Conservation (phyloP, 2,888 invertebrate genomes). For the Automeris io region DNA sequence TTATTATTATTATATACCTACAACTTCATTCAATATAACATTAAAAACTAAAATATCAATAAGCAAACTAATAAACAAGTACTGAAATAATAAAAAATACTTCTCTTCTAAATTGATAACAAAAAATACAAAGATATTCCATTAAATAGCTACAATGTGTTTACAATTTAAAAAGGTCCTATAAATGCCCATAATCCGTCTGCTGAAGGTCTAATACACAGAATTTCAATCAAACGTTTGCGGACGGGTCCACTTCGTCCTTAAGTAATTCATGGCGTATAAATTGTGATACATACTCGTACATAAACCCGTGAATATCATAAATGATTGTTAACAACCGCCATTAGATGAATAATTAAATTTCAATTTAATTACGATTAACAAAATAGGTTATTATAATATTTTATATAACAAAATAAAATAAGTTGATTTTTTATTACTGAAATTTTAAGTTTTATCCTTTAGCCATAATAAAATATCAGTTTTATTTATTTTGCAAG, state of each 20-base stretch:
- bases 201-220: background rate
- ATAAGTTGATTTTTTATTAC: too few relatives aligned
- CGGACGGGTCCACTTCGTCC: conserved; percentile 23
- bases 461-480: too few relatives aligned
- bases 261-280: conserved; percentile 35
- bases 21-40: too few relatives aligned
- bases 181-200: background rate
- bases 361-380: too few relatives aligned
- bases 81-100: background rate
- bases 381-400: too few relatives aligned
- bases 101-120: background rate
- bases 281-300: conserved; percentile 22
- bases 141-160: background rate
- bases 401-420: too few relatives aligned
- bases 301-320: conserved; percentile 28
- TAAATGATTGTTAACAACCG: conserved; percentile 26
- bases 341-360: conserved; percentile 23
- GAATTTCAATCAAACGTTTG: conserved; percentile 2
- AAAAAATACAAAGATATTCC: background rate
- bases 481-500: too few relatives aligned
- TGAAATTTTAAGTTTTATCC: too few relatives aligned
- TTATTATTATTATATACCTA: too few relatives aligned
- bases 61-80: too few relatives aligned
- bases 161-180: background rate
- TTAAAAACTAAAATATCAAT: too few relatives aligned